Conservation (phyloP, 2,888 invertebrate genomes). For the Anthrax anthrax region DNA sequence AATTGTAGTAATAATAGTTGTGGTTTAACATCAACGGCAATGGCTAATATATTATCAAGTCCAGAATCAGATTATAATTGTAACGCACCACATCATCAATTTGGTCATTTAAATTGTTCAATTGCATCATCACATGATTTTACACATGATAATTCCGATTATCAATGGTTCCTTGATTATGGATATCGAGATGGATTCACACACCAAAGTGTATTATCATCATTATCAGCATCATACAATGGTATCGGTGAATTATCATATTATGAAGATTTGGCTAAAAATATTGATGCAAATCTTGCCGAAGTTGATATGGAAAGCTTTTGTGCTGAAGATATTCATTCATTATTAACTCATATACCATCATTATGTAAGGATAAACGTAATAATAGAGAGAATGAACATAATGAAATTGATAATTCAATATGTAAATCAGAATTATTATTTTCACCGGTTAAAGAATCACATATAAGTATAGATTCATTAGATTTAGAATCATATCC, state of each 20-base stretch:
- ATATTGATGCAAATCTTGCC: conserved; percentile 83
- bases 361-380: conserved; percentile 46
- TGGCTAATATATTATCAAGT: conserved; percentile 22
- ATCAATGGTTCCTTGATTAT: conserved; percentile 83
- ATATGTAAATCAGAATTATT: conserved; percentile 83
- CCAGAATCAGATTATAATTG: conserved; percentile 33
- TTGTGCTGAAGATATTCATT: conserved; percentile 80
- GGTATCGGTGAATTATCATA: conserved; percentile 52
- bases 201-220: conserved; percentile 69
- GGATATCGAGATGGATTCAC: conserved; percentile 64
- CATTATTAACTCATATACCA: conserved; percentile 63
- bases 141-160: conserved; percentile 76
- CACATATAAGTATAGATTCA: conserved; percentile 72
- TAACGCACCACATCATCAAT: conserved; percentile 26
- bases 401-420: conserved; percentile 68
- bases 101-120: conserved; percentile 25
- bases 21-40: conserved; percentile 10
- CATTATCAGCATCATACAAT: conserved; percentile 67
- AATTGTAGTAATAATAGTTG: not conserved
- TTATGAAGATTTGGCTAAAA: conserved; percentile 74
- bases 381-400: conserved; percentile 24
- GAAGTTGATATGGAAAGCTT: conserved; percentile 94
- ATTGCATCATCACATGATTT: conserved; percentile 43
- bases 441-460: conserved; percentile 81
- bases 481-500: conserved; percentile 68